These are phyloP conservation scores for Alosa sapidissima DNA, from an alignment of 2,797 vertebrate genomes.

Conservation along the genomic window DNA sequence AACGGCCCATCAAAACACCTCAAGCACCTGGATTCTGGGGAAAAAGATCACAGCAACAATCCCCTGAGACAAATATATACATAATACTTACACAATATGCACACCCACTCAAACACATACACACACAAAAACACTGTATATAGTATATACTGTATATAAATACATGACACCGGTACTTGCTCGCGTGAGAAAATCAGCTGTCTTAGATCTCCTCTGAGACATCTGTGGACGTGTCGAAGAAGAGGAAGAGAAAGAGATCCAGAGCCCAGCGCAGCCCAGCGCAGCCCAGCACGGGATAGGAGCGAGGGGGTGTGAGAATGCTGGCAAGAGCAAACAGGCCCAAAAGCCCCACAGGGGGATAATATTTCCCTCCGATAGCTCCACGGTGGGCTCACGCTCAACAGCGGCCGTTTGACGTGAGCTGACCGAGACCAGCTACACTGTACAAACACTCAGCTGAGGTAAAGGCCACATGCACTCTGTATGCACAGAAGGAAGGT, in stretches of 20 bases:
- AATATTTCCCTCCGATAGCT: neutral
- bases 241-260: neutral
- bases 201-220: neutral
- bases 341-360: neutral
- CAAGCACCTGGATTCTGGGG: neutral
- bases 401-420: neutral
- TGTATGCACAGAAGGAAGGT: neutral
- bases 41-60: neutral
- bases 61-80: neutral
- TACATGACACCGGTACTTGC: no score
- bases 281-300: neutral
- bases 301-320: neutral
- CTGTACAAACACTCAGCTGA: slow-evolving; percentile 3
- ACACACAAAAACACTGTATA: neutral
- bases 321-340: neutral
- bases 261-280: neutral
- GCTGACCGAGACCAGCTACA: neutral
- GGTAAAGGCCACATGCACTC: neutral
- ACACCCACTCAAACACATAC: neutral
- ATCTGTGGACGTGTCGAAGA: neutral
- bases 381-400: neutral
- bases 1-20: neutral
- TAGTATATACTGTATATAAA: no score
- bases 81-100: neutral
- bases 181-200: neutral